Percentiles rank a stretch among this genome's conserved stretches.
Evolutionary conservation across 2,113 vertebrate genomes (phyloP).

Genomic region (Neolamprologus longior): DNA sequence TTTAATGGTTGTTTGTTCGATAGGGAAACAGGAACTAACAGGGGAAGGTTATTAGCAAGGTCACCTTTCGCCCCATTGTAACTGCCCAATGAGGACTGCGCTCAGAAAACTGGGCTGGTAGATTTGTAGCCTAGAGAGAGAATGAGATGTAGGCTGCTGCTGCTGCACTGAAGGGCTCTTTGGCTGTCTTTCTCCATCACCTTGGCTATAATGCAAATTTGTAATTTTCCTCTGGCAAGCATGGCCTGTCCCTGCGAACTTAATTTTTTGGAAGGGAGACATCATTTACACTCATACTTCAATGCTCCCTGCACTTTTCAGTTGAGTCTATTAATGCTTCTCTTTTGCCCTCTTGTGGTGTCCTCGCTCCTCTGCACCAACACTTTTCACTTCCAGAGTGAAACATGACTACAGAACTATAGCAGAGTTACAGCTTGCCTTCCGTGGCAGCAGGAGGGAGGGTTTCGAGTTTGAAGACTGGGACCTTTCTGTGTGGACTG

Average conservation of each 20-base stretch:
- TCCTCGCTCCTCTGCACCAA: background rate
- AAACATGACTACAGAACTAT: background rate
- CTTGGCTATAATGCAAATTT: background rate
- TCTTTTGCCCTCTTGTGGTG: conserved; percentile 34
- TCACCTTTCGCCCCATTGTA: background rate
- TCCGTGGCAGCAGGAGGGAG: background rate
- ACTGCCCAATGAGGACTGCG: background rate
- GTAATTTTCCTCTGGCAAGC: background rate
- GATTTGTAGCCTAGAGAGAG: background rate
- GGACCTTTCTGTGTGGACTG: background rate
- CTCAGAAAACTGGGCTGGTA: background rate
- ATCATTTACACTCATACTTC: background rate
- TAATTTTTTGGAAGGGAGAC: background rate
- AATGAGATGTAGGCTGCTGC: background rate
- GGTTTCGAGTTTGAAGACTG: background rate
- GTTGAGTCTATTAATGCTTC: background rate
- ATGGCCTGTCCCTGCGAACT: background rate
- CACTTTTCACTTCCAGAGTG: background rate
- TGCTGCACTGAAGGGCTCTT: background rate
- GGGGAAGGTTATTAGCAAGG: conserved; percentile 27
- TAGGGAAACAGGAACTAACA: background rate
- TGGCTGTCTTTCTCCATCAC: background rate
- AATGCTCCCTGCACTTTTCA: background rate
- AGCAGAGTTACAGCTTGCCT: background rate
- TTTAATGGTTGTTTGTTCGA: conserved; percentile 29